Percentiles rank a stretch among this genome's conserved stretches.
Conservation (phyloP, 1,140 invertebrate species). For the Bacillus rossius region DNA sequence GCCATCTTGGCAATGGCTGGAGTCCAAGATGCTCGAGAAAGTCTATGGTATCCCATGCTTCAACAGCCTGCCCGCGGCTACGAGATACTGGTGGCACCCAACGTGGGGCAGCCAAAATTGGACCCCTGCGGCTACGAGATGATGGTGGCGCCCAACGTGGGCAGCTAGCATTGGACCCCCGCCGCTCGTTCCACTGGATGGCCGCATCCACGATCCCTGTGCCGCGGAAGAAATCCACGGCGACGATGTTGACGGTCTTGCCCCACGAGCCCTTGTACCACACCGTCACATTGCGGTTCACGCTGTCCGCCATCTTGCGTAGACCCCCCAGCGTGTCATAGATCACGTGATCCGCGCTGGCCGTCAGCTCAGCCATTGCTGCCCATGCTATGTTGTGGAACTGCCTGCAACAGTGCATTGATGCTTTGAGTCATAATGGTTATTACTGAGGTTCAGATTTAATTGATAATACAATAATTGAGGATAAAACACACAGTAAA, state of each 20-base stretch:
- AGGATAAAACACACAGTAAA: no score
- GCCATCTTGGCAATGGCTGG: no score
- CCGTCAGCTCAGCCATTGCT: slow-evolving; percentile 60
- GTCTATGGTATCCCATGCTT: no score
- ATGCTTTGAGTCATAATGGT: no score
- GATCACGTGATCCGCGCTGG: slow-evolving; percentile 46
- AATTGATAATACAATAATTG: no score
- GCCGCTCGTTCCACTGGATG: slow-evolving; percentile 45
- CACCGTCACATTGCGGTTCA: slow-evolving; percentile 50
- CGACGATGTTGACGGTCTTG: slow-evolving; percentile 51
- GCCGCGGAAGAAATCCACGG: slow-evolving; percentile 53
- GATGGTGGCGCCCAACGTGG: no score
- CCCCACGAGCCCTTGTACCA: slow-evolving; percentile 51
- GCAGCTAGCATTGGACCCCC: no score
- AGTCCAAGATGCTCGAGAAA: no score
- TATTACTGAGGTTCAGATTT: no score
- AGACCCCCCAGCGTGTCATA: slow-evolving; percentile 47
- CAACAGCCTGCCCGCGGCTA: no score
- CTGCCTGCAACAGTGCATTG: neutral
- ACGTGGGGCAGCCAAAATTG: neutral
- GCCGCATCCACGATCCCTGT: slow-evolving; percentile 53
- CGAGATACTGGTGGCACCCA: no score
- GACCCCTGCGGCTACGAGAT: neutral
- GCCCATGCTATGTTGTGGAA: slow-evolving; percentile 42
- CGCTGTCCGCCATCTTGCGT: slow-evolving; percentile 48